These are phyloP conservation scores for Axis porcinus DNA, from an alignment of 2,113 vertebrate species.

Conservation along the genomic window DNA sequence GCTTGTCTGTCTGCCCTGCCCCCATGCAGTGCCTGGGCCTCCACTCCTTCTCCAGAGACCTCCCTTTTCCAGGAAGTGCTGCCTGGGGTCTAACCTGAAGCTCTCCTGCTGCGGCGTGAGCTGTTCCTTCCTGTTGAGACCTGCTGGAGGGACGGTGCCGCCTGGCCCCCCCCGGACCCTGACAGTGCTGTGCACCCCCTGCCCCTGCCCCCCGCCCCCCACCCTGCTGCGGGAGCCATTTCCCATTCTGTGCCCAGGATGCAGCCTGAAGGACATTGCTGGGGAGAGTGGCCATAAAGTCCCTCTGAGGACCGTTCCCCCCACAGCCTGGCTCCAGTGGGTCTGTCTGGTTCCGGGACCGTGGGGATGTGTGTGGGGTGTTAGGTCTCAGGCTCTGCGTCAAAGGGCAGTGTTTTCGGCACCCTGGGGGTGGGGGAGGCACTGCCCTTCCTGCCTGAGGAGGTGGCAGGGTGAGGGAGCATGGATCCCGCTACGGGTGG, in stretches of 20 bases:
- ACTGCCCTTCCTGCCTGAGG: fast-evolving
- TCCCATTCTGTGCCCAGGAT: fast-evolving
- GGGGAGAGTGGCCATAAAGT: slow-evolving; percentile 34
- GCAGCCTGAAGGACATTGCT: background rate
- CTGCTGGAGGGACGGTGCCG: background rate
- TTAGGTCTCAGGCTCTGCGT: background rate
- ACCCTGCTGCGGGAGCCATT: fast-evolving
- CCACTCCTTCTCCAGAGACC: background rate
- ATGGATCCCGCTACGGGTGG: background rate
- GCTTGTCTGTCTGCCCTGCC: background rate
- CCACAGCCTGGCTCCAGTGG: background rate
- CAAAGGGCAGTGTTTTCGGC: background rate
- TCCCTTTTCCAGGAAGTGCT: background rate
- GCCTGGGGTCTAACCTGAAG: background rate
- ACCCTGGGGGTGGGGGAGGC: background rate
- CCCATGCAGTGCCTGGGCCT: background rate
- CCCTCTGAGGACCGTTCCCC: background rate
- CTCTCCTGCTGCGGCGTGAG: fast-evolving
- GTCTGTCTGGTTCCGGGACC: background rate
- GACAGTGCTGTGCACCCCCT: background rate
- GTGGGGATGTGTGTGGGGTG: background rate
- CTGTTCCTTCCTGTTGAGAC: background rate
- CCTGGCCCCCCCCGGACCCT: fast-evolving
- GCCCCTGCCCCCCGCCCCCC: background rate
- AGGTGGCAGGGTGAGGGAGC: background rate